Conservation (phyloP, 2,113 vertebrate species). For the Hiodon alosoides region DNA sequence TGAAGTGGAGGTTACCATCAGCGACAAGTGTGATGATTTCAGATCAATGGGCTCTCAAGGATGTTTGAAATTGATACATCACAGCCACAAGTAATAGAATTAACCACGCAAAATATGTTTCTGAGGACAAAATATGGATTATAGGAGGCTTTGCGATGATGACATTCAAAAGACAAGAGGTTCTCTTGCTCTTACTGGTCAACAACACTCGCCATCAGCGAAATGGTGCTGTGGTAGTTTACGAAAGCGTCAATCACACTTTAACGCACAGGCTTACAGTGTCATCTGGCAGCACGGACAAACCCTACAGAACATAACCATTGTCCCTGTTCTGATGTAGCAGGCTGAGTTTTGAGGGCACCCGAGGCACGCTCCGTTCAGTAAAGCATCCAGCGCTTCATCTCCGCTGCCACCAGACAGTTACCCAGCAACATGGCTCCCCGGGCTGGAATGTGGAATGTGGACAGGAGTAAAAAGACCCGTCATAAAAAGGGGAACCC, state of each 20-base stretch:
- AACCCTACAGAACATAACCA: too few species aligned
- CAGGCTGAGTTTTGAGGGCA: too few species aligned
- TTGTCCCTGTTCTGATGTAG: too few species aligned
- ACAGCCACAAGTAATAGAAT: conserved; percentile 1
- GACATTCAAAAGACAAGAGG: conserved; percentile 14
- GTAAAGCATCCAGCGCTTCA: neutral
- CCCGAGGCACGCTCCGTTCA: neutral
- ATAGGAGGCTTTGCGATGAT: neutral
- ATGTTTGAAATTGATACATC: neutral
- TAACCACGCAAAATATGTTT: neutral
- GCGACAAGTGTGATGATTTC: neutral
- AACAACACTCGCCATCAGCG: neutral
- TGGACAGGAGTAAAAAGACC: conserved; percentile 1
- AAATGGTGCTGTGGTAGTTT: neutral
- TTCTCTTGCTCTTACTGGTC: neutral
- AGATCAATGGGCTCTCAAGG: neutral
- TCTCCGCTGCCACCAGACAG: neutral
- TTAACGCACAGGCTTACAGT: too few species aligned
- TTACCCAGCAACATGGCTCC: conserved; percentile 4
- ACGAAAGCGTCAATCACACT: too few species aligned
- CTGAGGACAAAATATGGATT: neutral
- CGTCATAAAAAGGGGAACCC: conserved; percentile 14
- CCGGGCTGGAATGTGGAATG: conserved; percentile 13
- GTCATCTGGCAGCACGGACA: too few species aligned
- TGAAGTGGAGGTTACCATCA: neutral